Evolutionary conservation across 2,888 invertebrate species (phyloP).

Genomic region (Allacma fusca): DNA sequence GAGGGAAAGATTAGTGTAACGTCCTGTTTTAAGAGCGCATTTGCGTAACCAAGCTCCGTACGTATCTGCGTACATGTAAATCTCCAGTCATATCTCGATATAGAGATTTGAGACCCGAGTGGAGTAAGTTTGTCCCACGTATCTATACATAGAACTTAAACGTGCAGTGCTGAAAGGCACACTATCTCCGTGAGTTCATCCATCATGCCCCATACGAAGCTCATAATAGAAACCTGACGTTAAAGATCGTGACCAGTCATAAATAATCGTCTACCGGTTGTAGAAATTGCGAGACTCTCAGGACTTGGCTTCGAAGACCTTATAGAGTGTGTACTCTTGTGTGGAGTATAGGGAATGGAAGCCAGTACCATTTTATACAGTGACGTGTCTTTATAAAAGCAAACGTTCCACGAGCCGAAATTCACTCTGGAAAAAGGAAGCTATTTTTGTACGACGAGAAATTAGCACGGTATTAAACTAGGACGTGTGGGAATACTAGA

Average conservation of each 20-base stretch:
- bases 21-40: not conserved
- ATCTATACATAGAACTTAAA: too few relatives aligned
- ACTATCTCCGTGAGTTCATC: not conserved
- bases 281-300: not conserved
- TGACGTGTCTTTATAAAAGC: too few relatives aligned
- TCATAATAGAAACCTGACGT: constrained; percentile 38
- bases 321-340: too few relatives aligned
- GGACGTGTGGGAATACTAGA: too few relatives aligned
- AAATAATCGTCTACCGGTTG: constrained; percentile 31
- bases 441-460: too few relatives aligned
- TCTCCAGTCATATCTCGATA: too few relatives aligned
- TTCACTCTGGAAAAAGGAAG: too few relatives aligned
- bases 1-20: constrained; percentile 5
- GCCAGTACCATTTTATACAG: too few relatives aligned
- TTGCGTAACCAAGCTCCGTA: not conserved
- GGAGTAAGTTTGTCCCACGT: not conserved
- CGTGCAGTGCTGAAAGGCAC: not conserved
- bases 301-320: not conserved
- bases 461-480: too few relatives aligned
- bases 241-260: constrained; percentile 38
- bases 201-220: constrained; percentile 36
- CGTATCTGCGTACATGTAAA: too few relatives aligned
- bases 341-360: too few relatives aligned
- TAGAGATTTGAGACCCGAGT: not conserved
- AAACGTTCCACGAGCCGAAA: too few relatives aligned